Base-by-base conservation (phyloP, 2,888 invertebrate species). In the Adelognathus sp. region DNA sequence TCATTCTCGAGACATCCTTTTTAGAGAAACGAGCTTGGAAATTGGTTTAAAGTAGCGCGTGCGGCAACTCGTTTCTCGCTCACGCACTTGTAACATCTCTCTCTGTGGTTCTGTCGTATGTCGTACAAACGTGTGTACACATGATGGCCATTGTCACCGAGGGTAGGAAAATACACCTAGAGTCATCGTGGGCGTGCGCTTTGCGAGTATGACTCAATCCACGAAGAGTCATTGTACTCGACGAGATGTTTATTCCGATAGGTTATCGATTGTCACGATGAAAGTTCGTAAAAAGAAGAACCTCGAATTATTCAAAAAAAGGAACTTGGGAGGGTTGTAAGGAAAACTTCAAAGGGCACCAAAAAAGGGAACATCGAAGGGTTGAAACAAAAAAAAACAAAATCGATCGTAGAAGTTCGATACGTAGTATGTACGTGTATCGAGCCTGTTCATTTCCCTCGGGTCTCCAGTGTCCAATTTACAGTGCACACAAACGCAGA, bases 1-100 rank as follows among this genome's bases (percentile, higher is more conserved):
- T n/a, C n/a, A n/a, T n/a, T n/a, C n/a, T n/a, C n/a, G 82, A 69
- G 81, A 87, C 86, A 85, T 87, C 86, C 84, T 87, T 83, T 84
- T 86, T 85, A 85, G 80, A 76, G 75, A 79, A 64, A 46, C 72
- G 64, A 70, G 78, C 76, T 71, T 83, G 82, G 83, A 85, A 87
- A 87, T 87, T 87, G 84, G 80, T 76, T 81, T 85, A 85, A 86
- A 87, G 83, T 85, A 82, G 76, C 67, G 44, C 81, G 81, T 81
- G 81, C 75, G 71, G 41, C 18, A 44, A 54, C n/a, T n/a, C 66
- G 70, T 58, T 72, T 63, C 71, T 39, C 72, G 64, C 79, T 52
- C 77, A 54, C 73, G 75, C 73, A 64, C 76, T 36, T 46, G 63
- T 80, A 74, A 66, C 76, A 11, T 81, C n/a, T n/a, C 72, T 76